A percentile compares a stretch with the other conserved stretches of the same genome.
Evolutionary conservation across 1,140 invertebrate genomes (phyloP).

Genomic region (Rhizoglyphus robini): DNA sequence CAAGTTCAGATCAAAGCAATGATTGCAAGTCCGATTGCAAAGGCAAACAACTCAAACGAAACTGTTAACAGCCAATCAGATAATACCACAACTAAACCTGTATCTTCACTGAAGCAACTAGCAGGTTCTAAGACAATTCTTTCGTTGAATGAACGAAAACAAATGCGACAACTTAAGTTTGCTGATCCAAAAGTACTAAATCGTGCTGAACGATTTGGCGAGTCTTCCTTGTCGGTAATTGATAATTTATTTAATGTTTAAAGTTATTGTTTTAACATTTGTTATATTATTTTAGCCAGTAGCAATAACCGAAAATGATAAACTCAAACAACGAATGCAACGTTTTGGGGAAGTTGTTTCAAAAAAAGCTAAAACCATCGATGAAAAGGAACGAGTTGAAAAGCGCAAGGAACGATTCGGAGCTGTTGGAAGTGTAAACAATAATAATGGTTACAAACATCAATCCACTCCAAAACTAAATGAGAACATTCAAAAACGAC

Average conservation of each 20-base stretch:
- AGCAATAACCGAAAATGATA: neutral
- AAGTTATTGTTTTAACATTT: neutral
- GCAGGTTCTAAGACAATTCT: neutral
- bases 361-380: neutral
- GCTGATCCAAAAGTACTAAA: conserved; percentile 8
- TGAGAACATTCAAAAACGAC: conserved; percentile 12
- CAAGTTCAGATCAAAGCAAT: neutral
- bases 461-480: neutral
- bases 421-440: neutral
- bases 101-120: conserved; percentile 5
- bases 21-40: neutral
- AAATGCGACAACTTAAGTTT: neutral
- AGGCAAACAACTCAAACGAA: neutral
- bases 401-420: conserved; percentile 4
- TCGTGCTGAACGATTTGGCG: conserved; percentile 11
- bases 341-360: conserved; percentile 13
- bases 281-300: neutral
- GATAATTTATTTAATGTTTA: neutral
- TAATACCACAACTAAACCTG: neutral
- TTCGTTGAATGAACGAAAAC: neutral
- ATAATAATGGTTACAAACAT: neutral
- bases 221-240: neutral
- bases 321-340: neutral
- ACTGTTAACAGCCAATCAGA: neutral
- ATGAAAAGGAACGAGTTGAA: neutral